Base-by-base conservation (phyloP, 2,797 vertebrate species). In the Mycteria americana region DNA sequence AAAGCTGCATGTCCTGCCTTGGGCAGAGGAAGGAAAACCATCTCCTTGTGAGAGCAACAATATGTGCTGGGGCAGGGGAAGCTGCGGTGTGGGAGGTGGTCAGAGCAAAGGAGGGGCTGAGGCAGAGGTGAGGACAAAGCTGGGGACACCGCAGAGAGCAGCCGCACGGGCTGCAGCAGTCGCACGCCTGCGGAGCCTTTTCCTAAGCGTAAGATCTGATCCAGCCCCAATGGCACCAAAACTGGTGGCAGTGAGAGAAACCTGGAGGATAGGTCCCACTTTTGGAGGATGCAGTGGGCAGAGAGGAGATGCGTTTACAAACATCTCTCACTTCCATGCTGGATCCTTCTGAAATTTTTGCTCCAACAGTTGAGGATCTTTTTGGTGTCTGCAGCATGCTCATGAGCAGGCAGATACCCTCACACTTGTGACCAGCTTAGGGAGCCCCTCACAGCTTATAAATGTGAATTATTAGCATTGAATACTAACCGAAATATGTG, bases 1-100 rank as follows among this genome's bases (percentile, higher is more conserved):
- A 46, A 69, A 1, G 5, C 19, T 11, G 0, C 0, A 0, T 0
- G 0, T 23, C 28, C 53, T 39, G 6, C 48, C 19, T 6, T 1
- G 3, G 50, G 7, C 7, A 2, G 14, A 50, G 7, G 2, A 5
- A 73, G 3, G 3, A 54, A 54, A 80, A 23, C 8, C 1, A 0
- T 2, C n/a, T 33, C 21, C 2, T 3, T 16, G 0, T 7, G 33
- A 22, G 21, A 76, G 7, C 17, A 48, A 4, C 6, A 6, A 8
- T 8, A 3, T 3, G 2, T 31, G 6, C 27, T 33, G 23, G 30
- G 10, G 35, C 10, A 50, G 35, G 17, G 41, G 43, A 45, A 45
- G 51, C 11, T 23, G 43, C 0, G 3, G 13, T 28, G 5, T 10
- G 28, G 46, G 56, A 65, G 60, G 46, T 18, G 48, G 7, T 70